Evolutionary conservation across 2,797 vertebrate species (phyloP).

Genomic region (Pteronotus mesoamericanus): DNA sequence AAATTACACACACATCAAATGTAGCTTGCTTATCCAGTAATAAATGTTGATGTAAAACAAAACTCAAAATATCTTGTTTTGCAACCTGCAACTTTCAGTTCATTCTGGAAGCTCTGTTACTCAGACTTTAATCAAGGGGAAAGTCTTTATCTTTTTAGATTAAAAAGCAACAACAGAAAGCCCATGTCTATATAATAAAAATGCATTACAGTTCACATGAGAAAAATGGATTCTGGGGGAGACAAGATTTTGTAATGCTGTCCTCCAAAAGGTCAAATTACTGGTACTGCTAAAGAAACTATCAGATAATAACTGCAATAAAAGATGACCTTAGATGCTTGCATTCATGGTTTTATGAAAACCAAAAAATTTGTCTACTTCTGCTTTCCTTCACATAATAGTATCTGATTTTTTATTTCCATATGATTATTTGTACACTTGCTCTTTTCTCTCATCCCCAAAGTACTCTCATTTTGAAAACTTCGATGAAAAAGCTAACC

Average conservation of each 20-base stretch:
- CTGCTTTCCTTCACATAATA: neutral
- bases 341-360: neutral
- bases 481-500: neutral
- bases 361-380: neutral
- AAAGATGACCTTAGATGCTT: neutral
- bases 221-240: neutral
- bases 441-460: neutral
- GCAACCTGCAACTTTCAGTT: neutral
- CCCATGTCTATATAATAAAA: neutral
- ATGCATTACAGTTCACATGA: neutral
- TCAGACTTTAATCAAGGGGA: neutral
- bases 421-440: neutral
- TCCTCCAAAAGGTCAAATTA: neutral
- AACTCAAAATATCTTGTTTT: constrained; percentile 3
- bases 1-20: constrained; percentile 58
- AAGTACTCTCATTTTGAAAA: neutral
- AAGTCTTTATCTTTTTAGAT: neutral
- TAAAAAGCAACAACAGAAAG: neutral
- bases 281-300: neutral
- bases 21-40: constrained; percentile 40
- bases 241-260: neutral
- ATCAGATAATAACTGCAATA: neutral
- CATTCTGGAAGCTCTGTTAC: neutral
- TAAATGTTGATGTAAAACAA: constrained; percentile 58
- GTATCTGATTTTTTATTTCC: neutral